These are phyloP conservation scores for Ochlodes sylvanus DNA, from an alignment of 2,888 invertebrate genomes.

Conservation along the genomic window DNA sequence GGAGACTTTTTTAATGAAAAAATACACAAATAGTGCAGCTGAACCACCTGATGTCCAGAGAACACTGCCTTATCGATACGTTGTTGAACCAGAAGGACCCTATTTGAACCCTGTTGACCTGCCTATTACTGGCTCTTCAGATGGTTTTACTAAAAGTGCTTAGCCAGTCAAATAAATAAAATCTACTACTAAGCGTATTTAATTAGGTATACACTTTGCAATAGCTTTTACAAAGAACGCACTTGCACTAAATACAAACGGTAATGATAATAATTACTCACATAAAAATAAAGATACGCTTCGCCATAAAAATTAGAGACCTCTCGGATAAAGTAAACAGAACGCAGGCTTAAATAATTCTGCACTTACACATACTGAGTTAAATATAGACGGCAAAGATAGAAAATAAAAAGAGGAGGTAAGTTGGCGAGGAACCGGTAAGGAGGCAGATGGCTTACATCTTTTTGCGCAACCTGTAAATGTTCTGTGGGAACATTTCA, in stretches of 20 bases:
- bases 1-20: no score
- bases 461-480: conserved; percentile 61
- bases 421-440: conserved; percentile 67
- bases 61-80: no score
- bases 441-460: conserved; percentile 63
- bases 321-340: conserved; percentile 42
- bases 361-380: conserved; percentile 39
- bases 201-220: no score
- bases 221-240: no score
- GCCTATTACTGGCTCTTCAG: no score
- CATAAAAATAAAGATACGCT: conserved; percentile 1
- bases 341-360: conserved; percentile 35
- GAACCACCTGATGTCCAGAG: no score
- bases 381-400: conserved; percentile 73
- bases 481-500: conserved; percentile 69
- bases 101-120: no score
- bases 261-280: neutral
- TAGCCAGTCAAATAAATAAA: no score
- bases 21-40: no score
- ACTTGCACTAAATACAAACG: neutral
- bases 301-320: conserved; percentile 16
- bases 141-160: no score
- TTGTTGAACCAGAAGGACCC: no score
- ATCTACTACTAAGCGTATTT: no score
- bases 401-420: conserved; percentile 65